A percentile compares a stretch with the other conserved stretches of the same genome.
These are phyloP conservation scores for Rynchops niger DNA, from an alignment of 2,113 vertebrate genomes.

Conservation along the genomic window DNA sequence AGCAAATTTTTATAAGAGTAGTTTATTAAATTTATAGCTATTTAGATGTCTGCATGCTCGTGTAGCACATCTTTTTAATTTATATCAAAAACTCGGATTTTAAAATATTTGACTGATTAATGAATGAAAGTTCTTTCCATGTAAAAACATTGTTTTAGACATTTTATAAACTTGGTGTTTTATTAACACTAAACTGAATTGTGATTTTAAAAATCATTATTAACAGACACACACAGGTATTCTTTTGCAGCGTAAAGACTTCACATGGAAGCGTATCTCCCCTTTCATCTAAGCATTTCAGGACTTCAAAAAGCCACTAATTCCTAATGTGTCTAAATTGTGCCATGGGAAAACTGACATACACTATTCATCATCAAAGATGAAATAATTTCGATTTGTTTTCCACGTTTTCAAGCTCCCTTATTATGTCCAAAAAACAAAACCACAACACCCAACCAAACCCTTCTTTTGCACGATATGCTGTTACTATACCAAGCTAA, in stretches of 20 bases:
- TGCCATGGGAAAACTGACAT: background rate
- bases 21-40: background rate
- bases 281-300: background rate
- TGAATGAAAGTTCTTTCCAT: background rate
- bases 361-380: constrained; percentile 7
- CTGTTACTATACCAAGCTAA: background rate
- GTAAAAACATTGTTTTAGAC: background rate
- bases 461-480: background rate
- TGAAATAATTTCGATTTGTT: background rate
- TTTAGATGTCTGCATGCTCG: background rate
- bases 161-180: background rate
- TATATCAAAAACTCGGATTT: background rate
- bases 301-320: constrained; percentile 18
- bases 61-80: background rate
- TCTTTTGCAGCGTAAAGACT: background rate
- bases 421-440: background rate
- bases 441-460: background rate
- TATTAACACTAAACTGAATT: background rate
- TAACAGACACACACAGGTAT: background rate
- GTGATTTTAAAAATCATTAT: background rate
- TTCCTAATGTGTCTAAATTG: background rate
- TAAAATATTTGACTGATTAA: background rate
- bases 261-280: background rate
- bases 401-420: background rate
- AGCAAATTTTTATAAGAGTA: background rate